phyloP scores from a whole-genome alignment of 2,797 vertebrate species.

The Euphonia xanthogaster region DNA sequence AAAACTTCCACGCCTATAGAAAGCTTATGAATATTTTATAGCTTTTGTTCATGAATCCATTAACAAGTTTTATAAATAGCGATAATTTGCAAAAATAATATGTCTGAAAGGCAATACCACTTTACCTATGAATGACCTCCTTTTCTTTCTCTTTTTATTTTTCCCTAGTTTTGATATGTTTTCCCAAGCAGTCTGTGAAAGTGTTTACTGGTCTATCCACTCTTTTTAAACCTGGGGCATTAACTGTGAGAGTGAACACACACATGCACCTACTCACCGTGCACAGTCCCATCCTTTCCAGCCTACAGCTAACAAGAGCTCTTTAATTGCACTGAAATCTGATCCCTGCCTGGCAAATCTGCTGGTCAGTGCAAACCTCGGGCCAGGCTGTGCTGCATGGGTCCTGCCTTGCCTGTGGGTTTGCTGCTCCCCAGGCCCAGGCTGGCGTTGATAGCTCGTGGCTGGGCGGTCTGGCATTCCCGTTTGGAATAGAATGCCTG shows the following conservation, averaged over 20 bases:
- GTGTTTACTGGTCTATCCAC: not conserved
- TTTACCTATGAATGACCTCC: constrained; percentile 29
- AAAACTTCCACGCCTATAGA: not conserved
- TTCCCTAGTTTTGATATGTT: not conserved
- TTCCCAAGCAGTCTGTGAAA: not conserved
- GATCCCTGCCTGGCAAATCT: not conserved
- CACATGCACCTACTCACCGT: not conserved
- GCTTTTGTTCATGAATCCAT: constrained; percentile 44
- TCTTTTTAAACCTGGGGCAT: not conserved
- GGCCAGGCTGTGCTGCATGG: not conserved
- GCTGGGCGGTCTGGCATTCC: constrained; percentile 31
- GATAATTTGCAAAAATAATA: constrained; percentile 55
- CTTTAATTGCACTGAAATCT: not conserved
- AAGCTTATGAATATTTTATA: constrained; percentile 39
- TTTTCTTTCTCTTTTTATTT: constrained; percentile 9
- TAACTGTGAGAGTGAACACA: not conserved
- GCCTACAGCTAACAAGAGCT: not conserved
- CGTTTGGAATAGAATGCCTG: not conserved
- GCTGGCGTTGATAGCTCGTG: constrained; percentile 72
- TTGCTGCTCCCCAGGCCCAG: constrained; percentile 58
- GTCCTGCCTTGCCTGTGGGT: not conserved
- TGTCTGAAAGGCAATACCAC: constrained; percentile 27
- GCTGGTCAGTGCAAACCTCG: not conserved
- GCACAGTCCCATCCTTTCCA: not conserved
- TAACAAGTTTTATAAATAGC: constrained; percentile 48